These are phyloP conservation scores for Tachuris rubrigastra DNA, from an alignment of 2,113 vertebrate species.

Conservation along the genomic window DNA sequence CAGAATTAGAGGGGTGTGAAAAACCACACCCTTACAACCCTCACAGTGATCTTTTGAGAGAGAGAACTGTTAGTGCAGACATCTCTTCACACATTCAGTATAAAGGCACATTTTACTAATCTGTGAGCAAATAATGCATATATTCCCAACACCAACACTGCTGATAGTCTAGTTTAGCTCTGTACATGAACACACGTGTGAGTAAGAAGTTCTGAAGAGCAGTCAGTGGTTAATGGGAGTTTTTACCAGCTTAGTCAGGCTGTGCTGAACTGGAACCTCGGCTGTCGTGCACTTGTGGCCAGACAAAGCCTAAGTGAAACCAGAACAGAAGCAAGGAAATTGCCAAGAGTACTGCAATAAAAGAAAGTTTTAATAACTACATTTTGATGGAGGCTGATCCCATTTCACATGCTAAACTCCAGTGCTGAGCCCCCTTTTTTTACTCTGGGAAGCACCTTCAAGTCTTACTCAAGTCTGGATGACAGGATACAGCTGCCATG, in stretches of 20 bases:
- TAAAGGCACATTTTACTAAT: neutral
- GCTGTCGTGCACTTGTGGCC: constrained; percentile 35
- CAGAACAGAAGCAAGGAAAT: constrained; percentile 48
- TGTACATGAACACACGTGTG: neutral
- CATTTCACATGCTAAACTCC: neutral
- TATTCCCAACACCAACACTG: neutral
- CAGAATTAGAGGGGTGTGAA: neutral
- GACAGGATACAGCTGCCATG: neutral
- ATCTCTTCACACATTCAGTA: neutral
- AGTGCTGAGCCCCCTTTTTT: neutral
- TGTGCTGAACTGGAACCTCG: neutral
- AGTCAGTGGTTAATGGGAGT: constrained; percentile 5
- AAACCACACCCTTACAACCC: neutral
- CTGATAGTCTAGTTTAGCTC: neutral
- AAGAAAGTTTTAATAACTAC: constrained; percentile 35
- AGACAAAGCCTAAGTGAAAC: constrained; percentile 59
- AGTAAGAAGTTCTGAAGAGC: neutral
- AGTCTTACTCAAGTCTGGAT: neutral
- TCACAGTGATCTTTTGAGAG: neutral
- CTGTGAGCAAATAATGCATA: neutral
- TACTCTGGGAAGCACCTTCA: neutral
- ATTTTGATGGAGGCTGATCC: constrained; percentile 14
- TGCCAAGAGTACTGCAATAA: constrained; percentile 27
- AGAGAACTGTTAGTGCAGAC: neutral
- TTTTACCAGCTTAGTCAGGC: constrained; percentile 36